Base-by-base conservation (phyloP, 1,140 invertebrate species). In the Plectrocnemia conspersa region DNA sequence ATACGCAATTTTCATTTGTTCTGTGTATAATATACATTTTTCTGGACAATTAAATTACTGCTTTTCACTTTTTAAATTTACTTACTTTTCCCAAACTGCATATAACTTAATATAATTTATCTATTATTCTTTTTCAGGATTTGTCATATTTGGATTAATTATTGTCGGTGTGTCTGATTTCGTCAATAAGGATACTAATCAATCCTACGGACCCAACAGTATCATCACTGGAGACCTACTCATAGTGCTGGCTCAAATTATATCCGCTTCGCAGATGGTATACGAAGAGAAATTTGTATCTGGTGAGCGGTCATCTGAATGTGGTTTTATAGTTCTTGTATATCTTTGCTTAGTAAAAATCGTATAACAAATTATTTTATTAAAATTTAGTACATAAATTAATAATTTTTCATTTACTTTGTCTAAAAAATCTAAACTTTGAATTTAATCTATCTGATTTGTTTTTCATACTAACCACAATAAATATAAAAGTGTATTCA, bases 191-290 rank as follows among this genome's bases (percentile, higher is more conserved):
- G 65, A 76, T 3, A 24, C 60, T 0, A 66, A 61, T 0, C 65
- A 68, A 18, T 44, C 63, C 5, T 71, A 72, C 29, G 71, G 72
- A 2, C 77, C 70, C n/a, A 95, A 94, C 69, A 84, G 85, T 23
- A 79, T 94, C 22, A 82, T 95, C 50, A 93, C 91, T 4, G 94
- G 95, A 21, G 93, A 98, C 76, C 68, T 95, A 23, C 75, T 98
- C 2, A 95, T 98, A 61, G 82, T 98, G 35, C 82, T 89, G 64
- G 93, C 93, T 2, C 92, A 93, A 72, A 82, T 97, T 29, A 82
- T 97, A 60, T 85, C 85, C n/a, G 88, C 92, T 1, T 76, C 82
- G 41, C 92, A 97, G 76, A 95, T 97, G 87, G 91, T 97, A 0
- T 83, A 91, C 42, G 94, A 98, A 74, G 93, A 98, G 70, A 94